Base-by-base conservation (phyloP, 2,797 vertebrate genomes). In the Microchirus variegatus region DNA sequence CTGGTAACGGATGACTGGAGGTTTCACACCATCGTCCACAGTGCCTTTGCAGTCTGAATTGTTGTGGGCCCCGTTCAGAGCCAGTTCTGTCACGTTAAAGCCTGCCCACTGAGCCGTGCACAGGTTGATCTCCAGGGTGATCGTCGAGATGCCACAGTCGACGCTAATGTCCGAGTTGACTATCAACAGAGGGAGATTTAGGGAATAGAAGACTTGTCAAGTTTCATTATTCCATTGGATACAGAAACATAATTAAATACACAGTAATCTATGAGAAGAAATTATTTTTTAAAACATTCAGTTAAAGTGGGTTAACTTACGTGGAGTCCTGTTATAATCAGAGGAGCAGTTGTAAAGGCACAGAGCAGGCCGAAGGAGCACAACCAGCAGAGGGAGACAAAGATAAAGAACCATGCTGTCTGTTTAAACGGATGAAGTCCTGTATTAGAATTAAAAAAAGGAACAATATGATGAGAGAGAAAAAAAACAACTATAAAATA, bases 61-160 rank as follows among this genome's bases (percentile, higher is more conserved):
- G 70, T 84, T 89, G 75, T 93, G 91, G 16, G 91, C 78, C 26
- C 93, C 85, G 2, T 94, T 94, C 53, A 95, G 67, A 7, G 93
- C 90, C 75, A 94, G 79, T 18, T 73, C 61, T 1, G 53, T 43
- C 18, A 75, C 60, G 46, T 90, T 83, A 59, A 94, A 92, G 38
- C 91, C 91, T 0, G 93, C 79, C 91, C 91, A 94, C 59, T 87
- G 81, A 19, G 89, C 93, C 0, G 93, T 92, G 78, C 93, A 95
- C 43, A 92, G 66, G 82, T 93, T 94, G 67, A 95, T 75, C 64
- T 90, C 83, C 78, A 95, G 61, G 10, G 60, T 83, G 69, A 95
- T 94, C 7, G 65, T 3, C 0, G 9, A 80, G 46, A 85, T 45
- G 14, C 92, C 92, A 44, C 94, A 95, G 47, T 81, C 76, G 6